These are phyloP conservation scores for Parascotia fuliginaria DNA, from an alignment of 2,888 invertebrate species.

Conservation along the genomic window DNA sequence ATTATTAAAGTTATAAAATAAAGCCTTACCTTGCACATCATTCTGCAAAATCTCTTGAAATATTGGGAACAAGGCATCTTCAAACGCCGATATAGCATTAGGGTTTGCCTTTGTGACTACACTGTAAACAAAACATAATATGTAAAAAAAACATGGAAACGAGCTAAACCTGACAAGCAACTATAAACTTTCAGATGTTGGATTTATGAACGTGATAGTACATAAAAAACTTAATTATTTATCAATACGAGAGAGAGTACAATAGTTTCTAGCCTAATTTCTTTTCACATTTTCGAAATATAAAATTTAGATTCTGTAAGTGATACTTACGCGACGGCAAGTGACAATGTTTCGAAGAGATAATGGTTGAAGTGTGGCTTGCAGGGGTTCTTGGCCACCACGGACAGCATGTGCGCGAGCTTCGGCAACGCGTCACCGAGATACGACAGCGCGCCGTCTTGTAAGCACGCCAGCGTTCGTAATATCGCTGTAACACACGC, in stretches of 20 bases:
- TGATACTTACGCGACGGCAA: slow-evolving; percentile 91
- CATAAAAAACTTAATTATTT: no score
- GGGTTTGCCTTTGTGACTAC: slow-evolving; percentile 94
- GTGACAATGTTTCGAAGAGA: slow-evolving; percentile 97
- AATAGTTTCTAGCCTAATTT: no score
- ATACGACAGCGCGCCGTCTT: slow-evolving; percentile 92
- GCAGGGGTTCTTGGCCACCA: slow-evolving; percentile 96
- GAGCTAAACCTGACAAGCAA: neutral
- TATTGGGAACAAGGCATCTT: slow-evolving; percentile 96
- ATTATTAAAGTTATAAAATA: no score
- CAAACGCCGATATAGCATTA: slow-evolving; percentile 93
- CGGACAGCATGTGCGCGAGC: slow-evolving; percentile 92
- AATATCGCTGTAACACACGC: slow-evolving; percentile 95
- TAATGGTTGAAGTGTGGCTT: slow-evolving; percentile 99
- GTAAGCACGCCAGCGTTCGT: slow-evolving; percentile 92
- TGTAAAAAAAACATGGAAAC: neutral
- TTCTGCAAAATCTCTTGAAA: slow-evolving; percentile 97
- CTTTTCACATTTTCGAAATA: no score
- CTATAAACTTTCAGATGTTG: no score
- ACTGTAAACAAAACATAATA: slow-evolving; percentile 63
- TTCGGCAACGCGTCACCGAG: slow-evolving; percentile 93
- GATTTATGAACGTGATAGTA: no score
- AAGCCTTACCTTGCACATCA: slow-evolving; percentile 95
- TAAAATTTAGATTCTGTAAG: no score
- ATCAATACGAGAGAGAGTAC: no score